Conservation (phyloP, 2,113 vertebrate genomes). For the Anarhynchus alexandrinus region DNA sequence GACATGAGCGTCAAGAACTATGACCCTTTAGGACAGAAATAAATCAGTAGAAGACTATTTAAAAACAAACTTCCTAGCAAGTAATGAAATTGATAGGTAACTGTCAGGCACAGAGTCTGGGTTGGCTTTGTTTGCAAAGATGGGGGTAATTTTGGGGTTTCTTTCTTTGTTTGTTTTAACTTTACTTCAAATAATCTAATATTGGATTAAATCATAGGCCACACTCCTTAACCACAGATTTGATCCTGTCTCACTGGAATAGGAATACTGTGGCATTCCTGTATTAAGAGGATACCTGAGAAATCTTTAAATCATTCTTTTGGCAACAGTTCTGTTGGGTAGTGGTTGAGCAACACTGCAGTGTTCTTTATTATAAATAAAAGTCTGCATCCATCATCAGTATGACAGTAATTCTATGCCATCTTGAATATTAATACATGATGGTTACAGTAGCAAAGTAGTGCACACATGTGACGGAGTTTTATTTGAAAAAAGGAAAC, state of each 20-base stretch:
- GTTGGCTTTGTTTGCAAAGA: not conserved
- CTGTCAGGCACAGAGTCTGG: not conserved
- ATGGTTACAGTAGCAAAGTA: not conserved
- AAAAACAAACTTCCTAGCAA: not conserved
- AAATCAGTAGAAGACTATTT: not conserved
- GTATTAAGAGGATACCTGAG: not conserved
- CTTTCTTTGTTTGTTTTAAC: not conserved
- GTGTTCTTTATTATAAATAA: not conserved
- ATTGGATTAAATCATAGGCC: not conserved
- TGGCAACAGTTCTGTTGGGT: not conserved
- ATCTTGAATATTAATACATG: not conserved
- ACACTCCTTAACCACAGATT: not conserved
- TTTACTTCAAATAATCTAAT: not conserved
- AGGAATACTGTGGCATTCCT: not conserved
- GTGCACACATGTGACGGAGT: not conserved
- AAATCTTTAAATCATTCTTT: not conserved
- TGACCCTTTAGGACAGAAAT: not conserved
- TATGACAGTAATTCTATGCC: not conserved
- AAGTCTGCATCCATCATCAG: not conserved
- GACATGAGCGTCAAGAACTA: not conserved
- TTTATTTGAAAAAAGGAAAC: not conserved
- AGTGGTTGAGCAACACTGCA: not conserved
- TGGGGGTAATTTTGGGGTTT: not conserved
- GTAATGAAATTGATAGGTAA: accelerated
- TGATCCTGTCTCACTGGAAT: not conserved